Evolutionary conservation across 1,140 invertebrate species (phyloP).

Genomic region (Triops cancriformis): DNA sequence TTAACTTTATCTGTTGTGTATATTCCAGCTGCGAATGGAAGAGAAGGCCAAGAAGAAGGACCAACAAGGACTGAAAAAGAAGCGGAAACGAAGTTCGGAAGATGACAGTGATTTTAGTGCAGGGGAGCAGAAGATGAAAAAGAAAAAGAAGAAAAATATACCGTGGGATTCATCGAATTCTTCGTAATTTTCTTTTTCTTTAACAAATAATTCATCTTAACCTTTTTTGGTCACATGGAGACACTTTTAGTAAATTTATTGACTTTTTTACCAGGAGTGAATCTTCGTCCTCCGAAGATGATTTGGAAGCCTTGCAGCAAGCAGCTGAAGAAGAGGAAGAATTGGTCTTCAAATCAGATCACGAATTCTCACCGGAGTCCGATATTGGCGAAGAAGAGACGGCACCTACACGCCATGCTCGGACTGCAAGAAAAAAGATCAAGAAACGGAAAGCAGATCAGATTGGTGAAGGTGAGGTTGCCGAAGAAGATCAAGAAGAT

Average conservation of each 20-base stretch:
- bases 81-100: constrained; percentile 44
- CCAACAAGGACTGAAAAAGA: constrained; percentile 25
- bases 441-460: constrained; percentile 22
- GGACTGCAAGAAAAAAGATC: constrained; percentile 46
- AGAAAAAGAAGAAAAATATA: constrained; percentile 51
- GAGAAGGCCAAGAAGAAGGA: constrained; percentile 23
- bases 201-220: background rate
- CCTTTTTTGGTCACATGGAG: no score
- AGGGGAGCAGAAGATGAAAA: constrained; percentile 45
- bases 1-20: background rate
- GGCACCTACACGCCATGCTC: constrained; percentile 52
- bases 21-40: background rate
- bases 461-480: constrained; percentile 31
- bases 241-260: background rate
- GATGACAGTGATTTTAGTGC: constrained; percentile 36
- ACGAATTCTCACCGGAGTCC: constrained; percentile 78
- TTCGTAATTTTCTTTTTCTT: constrained; percentile 38
- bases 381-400: constrained; percentile 52
- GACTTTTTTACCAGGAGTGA: constrained; percentile 22
- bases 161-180: constrained; percentile 60
- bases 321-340: constrained; percentile 49
- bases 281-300: constrained; percentile 43
- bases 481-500: constrained; percentile 36
- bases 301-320: constrained; percentile 41
- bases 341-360: constrained; percentile 67